Base-by-base conservation (phyloP, 2,888 invertebrate species). In the Heliconius hortense region DNA sequence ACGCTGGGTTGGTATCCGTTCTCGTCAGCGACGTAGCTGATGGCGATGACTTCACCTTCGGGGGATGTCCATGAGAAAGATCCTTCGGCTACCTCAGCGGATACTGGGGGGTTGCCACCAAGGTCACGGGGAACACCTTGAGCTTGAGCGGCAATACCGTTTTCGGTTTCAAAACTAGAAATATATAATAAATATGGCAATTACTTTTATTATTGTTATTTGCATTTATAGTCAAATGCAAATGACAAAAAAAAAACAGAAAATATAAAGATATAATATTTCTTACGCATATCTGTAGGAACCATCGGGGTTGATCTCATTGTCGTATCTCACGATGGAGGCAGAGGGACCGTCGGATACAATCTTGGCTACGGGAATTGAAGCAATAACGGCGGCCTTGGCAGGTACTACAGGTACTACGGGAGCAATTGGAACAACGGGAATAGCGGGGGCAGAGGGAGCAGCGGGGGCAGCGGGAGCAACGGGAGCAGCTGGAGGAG, bases 1-100 rank as follows among this genome's bases (percentile, higher is more conserved):
- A 91, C 96, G 87, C 93, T 88, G 43, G 96, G 95, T 79, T 95
- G 95, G 94, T 95, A 96, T 76, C 96, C 96, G 80, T 96, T 95
- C 86, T 96, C 96, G 81, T 96, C 96, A 80, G 96, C 96, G 76
- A 94, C 84, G 88, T 96, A 96, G 67, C 90, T 88, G 77, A 96
- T 85, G n/a, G 89, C 84, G 81, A 96, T 91, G 21, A 91, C 90
- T 64, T 94, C 88, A n/a, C 96, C 96, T 80, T 96, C 96, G 21
- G 95, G 95, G 35, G 95, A 94, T 8, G 91, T 93, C 88, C 92
- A 95, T 53, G 93, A 88, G 90, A 90, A 95, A 1, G 91, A 86
- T 39, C 96, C 96, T 80, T 94, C 91, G 15, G 89, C 89, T 21
- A 94, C 94, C 15, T 88, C 85, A 4, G 90, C 88, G 2, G 79